Base-by-base conservation (phyloP, 2,113 vertebrate species). In the Protomyctophum bolini region DNA sequence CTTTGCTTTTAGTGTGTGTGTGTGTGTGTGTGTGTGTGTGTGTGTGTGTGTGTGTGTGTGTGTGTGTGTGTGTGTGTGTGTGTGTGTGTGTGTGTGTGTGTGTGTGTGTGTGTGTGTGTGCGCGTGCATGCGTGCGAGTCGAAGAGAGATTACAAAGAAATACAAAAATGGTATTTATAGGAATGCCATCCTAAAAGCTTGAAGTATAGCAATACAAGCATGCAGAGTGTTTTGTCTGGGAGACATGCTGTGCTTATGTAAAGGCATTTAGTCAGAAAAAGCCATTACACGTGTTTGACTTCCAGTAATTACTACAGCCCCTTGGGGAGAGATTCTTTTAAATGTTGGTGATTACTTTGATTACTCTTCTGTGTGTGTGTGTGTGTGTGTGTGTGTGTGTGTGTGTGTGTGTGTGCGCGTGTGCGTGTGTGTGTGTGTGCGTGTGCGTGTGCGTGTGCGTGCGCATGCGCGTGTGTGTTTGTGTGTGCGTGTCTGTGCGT, bases 291-390 rank as follows among this genome's bases (percentile, higher is more conserved):
- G 76, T 86, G 77, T 89, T 87, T 88, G 81, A 87, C 88, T 87
- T 84, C 67, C 75, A 73, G 69, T 89, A 87, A 91, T 88, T 90
- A 87, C 70, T 63, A 62, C 47, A 67, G 63, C 79, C 83, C 80
- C 86, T 83, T 64, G 68, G 89, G 85, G 84, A 80, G 77, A 72
- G 69, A 81, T 50, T 51, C 7, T 47, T 85, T 87, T 83, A 86
- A 89, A 88, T 82, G 80, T 64, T 86, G 75, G 71, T 89, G 84
- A 91, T 88, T 87, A 84, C 73, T 80, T 79, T 88, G 86, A 89
- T 87, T 85, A 76, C 82, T 72, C 87, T 71, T 72, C 87, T 71
- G 63, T 70, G 33, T 63, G 55, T 72, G 73, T 58, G 47, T 62
- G 45, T 62, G 33, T 45, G 33, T 46, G 11, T 61, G 59, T 61